Evolutionary conservation across 2,888 invertebrate species (phyloP).

Genomic region (Thecocarcelia acutangulata): DNA sequence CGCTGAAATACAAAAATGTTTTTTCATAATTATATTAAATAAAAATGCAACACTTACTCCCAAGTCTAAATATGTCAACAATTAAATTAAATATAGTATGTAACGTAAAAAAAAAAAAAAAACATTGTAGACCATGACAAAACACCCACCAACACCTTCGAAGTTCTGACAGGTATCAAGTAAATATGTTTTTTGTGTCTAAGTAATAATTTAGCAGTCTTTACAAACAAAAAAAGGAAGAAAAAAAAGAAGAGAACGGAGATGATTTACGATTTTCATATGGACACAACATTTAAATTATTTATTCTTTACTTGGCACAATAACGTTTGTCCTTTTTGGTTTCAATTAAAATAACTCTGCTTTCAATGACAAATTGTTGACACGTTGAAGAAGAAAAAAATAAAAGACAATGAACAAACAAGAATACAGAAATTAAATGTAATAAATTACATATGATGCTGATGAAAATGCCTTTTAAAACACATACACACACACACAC

Average conservation of each 20-base stretch:
- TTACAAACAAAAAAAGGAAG: not conserved
- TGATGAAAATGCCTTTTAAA: conserved; percentile 42
- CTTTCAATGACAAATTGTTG: conserved; percentile 66
- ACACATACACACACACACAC: not conserved
- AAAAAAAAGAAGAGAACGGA: conserved; percentile 12
- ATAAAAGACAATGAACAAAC: conserved; percentile 27
- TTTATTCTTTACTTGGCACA: conserved; percentile 51
- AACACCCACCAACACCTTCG: not conserved
- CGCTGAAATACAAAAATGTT: conserved; percentile 1
- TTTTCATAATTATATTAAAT: not conserved
- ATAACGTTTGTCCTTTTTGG: conserved; percentile 50
- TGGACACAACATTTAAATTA: conserved; percentile 53
- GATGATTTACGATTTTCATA: conserved; percentile 63
- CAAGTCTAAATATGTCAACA: conserved; percentile 30
- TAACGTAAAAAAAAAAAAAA: not conserved
- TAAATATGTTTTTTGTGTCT: not conserved
- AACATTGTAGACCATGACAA: no score
- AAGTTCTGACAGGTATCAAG: not conserved
- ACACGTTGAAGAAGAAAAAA: conserved; percentile 23
- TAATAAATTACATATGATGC: conserved; percentile 61
- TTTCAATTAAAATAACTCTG: conserved; percentile 67
- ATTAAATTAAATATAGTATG: conserved; percentile 31
- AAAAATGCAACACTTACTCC: conserved; percentile 14
- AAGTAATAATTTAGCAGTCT: not conserved
- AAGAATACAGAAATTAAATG: conserved; percentile 54